Evolutionary conservation across 2,888 invertebrate species (phyloP).

Genomic region (Tineola bisselliella): DNA sequence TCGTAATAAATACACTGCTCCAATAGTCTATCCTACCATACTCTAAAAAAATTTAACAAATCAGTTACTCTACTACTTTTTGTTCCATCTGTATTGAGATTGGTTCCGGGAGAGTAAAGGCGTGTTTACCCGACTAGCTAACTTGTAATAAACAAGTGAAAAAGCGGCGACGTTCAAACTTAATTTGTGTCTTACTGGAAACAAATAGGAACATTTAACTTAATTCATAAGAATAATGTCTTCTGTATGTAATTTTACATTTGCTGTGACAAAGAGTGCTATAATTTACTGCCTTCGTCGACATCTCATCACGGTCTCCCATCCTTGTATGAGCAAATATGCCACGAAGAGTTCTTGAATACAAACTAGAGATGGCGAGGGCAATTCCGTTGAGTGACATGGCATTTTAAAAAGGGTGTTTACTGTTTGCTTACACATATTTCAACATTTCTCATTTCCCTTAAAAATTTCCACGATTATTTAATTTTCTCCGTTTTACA

Average conservation of each 20-base stretch:
- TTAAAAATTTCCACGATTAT: background rate
- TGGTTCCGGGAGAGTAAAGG: no score
- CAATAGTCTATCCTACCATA: no score
- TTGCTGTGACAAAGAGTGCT: background rate
- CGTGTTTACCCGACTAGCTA: no score
- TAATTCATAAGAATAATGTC: background rate
- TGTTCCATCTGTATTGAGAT: no score
- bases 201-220: background rate
- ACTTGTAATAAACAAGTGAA: no score
- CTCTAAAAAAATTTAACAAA: no score
- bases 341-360: constrained; percentile 42
- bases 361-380: constrained; percentile 43
- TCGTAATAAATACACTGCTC: no score
- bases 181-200: background rate
- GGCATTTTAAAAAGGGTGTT: constrained; percentile 33
- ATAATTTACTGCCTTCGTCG: constrained; percentile 13
- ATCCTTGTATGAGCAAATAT: constrained; percentile 38
- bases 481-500: no score
- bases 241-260: background rate
- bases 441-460: background rate
- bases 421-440: background rate
- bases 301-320: background rate
- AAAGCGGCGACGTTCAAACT: no score
- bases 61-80: no score
- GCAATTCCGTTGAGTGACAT: constrained; percentile 50